Evolutionary conservation across 2,113 vertebrate genomes (phyloP).

Genomic region (Empidonax alnorum): DNA sequence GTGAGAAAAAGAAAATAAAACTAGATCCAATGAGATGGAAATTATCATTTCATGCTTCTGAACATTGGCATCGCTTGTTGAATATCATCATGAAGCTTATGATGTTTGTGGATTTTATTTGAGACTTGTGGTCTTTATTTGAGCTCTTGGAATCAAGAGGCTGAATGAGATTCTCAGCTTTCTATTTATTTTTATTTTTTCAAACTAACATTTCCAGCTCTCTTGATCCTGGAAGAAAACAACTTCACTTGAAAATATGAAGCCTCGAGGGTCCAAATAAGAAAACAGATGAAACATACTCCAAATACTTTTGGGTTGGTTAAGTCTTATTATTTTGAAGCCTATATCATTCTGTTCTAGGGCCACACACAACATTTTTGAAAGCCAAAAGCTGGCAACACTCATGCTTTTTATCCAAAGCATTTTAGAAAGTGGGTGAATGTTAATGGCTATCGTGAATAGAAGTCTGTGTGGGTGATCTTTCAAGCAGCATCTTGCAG

Average conservation of each 20-base stretch:
- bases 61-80: not conserved
- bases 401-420: conserved; percentile 1
- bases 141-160: conserved; percentile 50
- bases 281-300: conserved; percentile 61
- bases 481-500: accelerated
- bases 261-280: conserved; percentile 47
- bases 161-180: conserved; percentile 64
- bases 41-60: conserved; percentile 23
- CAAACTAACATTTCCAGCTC: conserved; percentile 48
- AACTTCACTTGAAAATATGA: conserved; percentile 66
- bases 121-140: conserved; percentile 55
- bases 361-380: conserved; percentile 57
- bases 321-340: conserved; percentile 48
- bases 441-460: not conserved
- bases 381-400: conserved; percentile 16
- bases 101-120: conserved; percentile 56
- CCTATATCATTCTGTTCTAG: conserved; percentile 40
- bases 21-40: not conserved
- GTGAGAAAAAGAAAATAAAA: conserved; percentile 36
- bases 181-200: conserved; percentile 60
- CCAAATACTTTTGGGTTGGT: conserved; percentile 48
- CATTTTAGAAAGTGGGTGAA: not conserved
- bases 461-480: not conserved
- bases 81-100: not conserved
- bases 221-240: conserved; percentile 66